Conservation (phyloP, 2,113 vertebrate genomes). For the Nothobranchius furzeri region DNA sequence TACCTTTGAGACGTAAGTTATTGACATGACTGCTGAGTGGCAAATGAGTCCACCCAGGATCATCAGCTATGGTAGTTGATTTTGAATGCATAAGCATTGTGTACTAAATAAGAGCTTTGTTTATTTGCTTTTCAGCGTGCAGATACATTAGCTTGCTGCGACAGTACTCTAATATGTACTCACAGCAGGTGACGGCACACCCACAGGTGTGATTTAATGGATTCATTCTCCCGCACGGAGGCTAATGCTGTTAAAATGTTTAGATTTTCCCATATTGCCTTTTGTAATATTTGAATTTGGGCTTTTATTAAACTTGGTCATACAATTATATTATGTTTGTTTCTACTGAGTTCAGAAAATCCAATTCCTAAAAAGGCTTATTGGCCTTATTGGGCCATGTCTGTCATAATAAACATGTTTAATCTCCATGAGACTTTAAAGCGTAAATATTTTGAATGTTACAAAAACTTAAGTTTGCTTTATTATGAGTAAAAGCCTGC, state of each 20-base stretch:
- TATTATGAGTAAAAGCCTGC: too few relatives aligned
- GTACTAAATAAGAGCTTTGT: neutral
- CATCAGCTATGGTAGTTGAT: conserved; percentile 1
- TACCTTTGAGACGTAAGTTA: conserved; percentile 3
- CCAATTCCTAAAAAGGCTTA: too few relatives aligned
- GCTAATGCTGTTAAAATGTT: neutral
- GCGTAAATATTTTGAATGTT: too few relatives aligned
- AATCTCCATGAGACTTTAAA: too few relatives aligned
- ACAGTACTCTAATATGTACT: conserved; percentile 9
- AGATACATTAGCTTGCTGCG: neutral
- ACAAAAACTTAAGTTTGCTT: too few relatives aligned
- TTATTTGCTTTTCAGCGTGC: neutral
- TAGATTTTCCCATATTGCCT: neutral
- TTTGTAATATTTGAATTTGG: neutral
- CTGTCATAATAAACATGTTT: too few relatives aligned
- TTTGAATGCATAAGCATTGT: neutral
- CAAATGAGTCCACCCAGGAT: neutral
- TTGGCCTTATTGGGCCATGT: too few relatives aligned
- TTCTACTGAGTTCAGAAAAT: too few relatives aligned
- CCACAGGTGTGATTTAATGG: conserved; percentile 19
- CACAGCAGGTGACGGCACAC: conserved; percentile 10
- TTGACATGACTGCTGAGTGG: neutral
- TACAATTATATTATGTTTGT: neutral
- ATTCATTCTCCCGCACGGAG: conserved; percentile 15
- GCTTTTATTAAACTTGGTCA: neutral